Evolutionary conservation across 2,113 vertebrate species (phyloP), one percentile per base, ranked within the genome.

Genomic region (Larimichthys polyactis): DNA sequence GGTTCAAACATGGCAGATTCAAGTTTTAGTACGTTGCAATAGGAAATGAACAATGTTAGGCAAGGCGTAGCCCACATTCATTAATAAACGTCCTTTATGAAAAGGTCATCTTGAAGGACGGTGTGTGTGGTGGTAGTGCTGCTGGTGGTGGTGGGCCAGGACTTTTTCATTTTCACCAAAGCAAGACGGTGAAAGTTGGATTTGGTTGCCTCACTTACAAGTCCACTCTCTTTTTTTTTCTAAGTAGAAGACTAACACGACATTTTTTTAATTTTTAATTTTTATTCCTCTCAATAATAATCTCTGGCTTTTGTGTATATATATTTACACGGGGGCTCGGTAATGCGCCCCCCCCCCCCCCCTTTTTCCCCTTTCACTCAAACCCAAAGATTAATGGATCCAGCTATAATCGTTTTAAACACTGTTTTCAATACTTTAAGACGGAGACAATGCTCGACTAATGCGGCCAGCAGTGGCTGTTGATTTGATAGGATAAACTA

Each of bases 81-180:
- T 72, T 78, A 65, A 87, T 83, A 57, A 68, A 49, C 68, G 84
- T 78, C 77, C 66, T 60, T 83, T 79, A 20, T 32, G 74, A 84
- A 90, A 94, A 96, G 96, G 96, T 97, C 96, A 95, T 84, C 90
- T 60, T 97, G 96, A 97, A 97, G 97, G 96, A 95, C 96, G 87
- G 75, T 11, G 17, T 55, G 68, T 55, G 68, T 40, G 36, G 36
- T 40, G 8, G 36, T 40, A 0, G 36, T 40, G 7, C 8, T 40
- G 8, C 7, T 40, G 36, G 36, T 40, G 36, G 36, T 54, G 52
- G 4, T 40, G 83, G 77, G 67, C 75, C 71, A 29, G 46, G 82
- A 81, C 76, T 74, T 68, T 40, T 40, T 40, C 36, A 40, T 40
- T 40, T 51, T 29, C n/a, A 10, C 36, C 32, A 9, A 60, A 54